phyloP scores from a whole-genome alignment of 2,113 vertebrate genomes.

The Cardinalis cardinalis region DNA sequence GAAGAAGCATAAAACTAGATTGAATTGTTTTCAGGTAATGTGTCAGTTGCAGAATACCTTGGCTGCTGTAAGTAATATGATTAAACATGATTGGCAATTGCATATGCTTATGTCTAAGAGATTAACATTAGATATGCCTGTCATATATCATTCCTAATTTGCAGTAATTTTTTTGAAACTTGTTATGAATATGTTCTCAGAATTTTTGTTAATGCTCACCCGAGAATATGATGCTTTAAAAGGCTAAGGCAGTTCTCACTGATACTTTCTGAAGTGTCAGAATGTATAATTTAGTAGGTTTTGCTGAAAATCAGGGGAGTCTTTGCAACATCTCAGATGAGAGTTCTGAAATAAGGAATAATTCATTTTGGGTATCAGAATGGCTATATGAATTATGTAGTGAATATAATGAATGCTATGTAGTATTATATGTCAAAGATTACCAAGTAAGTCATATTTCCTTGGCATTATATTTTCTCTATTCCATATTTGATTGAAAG shows the following conservation, averaged over 20 bases:
- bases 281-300: background rate
- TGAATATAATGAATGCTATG: background rate
- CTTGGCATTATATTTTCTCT: background rate
- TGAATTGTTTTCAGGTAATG: constrained; percentile 71
- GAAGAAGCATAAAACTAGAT: constrained; percentile 50
- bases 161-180: background rate
- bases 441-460: background rate
- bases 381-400: background rate
- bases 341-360: background rate
- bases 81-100: background rate
- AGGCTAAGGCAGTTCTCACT: background rate
- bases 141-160: background rate
- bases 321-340: background rate
- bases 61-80: background rate
- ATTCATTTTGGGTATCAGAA: background rate
- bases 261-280: background rate
- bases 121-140: background rate
- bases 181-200: background rate
- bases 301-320: background rate
- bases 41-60: background rate
- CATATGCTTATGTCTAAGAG: background rate
- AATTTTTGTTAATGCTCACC: background rate
- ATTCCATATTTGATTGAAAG: background rate
- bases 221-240: background rate
- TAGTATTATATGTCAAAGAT: background rate